Evolutionary conservation across 2,113 vertebrate species (phyloP).

Genomic region (Geococcyx californianus): DNA sequence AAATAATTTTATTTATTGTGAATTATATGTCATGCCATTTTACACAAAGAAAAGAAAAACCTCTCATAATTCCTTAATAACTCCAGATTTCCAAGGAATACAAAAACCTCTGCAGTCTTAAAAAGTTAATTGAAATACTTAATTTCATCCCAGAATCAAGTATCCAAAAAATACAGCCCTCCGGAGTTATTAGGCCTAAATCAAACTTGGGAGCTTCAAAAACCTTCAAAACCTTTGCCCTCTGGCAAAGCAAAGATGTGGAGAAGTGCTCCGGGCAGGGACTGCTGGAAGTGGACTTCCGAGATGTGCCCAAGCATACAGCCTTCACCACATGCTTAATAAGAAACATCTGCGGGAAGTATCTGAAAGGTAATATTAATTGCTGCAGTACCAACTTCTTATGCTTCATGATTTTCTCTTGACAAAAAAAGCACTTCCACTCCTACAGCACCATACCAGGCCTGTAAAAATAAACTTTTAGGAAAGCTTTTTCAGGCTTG

Average conservation of each 20-base stretch:
- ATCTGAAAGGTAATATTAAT: neutral
- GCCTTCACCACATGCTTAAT: neutral
- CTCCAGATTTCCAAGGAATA: neutral
- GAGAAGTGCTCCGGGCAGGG: neutral
- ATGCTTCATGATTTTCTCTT: neutral
- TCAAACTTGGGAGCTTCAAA: neutral
- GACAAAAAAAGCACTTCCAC: neutral
- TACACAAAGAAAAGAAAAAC: neutral
- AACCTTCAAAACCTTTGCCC: neutral
- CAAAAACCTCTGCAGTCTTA: neutral
- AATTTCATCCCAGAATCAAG: neutral
- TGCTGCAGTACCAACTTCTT: neutral
- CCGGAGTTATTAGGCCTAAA: neutral
- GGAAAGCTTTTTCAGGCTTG: neutral
- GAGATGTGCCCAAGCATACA: neutral
- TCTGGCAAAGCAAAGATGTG: neutral
- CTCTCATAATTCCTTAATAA: neutral
- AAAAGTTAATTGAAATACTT: neutral
- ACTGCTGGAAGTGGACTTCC: neutral
- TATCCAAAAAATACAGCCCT: neutral
- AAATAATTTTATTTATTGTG: neutral
- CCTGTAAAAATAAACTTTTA: neutral
- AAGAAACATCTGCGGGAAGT: slow-evolving; percentile 11
- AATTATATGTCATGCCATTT: neutral
- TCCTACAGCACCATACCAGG: neutral